Percentiles rank a stretch among this genome's conserved stretches.
Evolutionary conservation across 1,140 invertebrate genomes (phyloP).

Genomic region (Leucophenga varia): DNA sequence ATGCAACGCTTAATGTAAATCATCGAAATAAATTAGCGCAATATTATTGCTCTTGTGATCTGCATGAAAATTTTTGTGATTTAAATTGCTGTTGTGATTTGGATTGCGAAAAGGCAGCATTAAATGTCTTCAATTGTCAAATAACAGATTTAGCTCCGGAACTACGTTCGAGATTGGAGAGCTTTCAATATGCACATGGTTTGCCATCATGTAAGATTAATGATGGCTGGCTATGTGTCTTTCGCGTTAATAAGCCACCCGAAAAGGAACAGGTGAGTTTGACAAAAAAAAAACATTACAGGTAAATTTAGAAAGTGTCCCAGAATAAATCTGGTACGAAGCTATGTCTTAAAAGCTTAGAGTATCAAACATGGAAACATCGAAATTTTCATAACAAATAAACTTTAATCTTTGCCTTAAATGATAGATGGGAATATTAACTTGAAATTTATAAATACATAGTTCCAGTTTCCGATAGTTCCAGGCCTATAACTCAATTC

Average conservation of each 20-base stretch:
- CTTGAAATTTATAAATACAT: no score
- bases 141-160: neutral
- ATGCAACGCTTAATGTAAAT: no score
- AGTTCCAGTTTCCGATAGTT: no score
- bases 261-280: conserved; percentile 15
- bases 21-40: no score
- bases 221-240: conserved; percentile 49
- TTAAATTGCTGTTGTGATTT: conserved; percentile 52
- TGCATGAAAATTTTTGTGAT: conserved; percentile 28
- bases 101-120: conserved; percentile 28
- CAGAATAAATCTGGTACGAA: no score
- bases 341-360: no score
- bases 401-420: no score
- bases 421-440: no score
- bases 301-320: no score
- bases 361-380: no score
- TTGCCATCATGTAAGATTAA: conserved; percentile 39
- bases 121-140: conserved; percentile 34
- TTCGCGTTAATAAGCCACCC: conserved; percentile 34
- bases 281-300: neutral
- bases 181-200: conserved; percentile 43
- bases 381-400: no score
- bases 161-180: conserved; percentile 26
- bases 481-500: no score
- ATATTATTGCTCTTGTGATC: conserved; percentile 40